phyloP scores from a whole-genome alignment of 2,888 invertebrate genomes.

The Perithous albicinctus region DNA sequence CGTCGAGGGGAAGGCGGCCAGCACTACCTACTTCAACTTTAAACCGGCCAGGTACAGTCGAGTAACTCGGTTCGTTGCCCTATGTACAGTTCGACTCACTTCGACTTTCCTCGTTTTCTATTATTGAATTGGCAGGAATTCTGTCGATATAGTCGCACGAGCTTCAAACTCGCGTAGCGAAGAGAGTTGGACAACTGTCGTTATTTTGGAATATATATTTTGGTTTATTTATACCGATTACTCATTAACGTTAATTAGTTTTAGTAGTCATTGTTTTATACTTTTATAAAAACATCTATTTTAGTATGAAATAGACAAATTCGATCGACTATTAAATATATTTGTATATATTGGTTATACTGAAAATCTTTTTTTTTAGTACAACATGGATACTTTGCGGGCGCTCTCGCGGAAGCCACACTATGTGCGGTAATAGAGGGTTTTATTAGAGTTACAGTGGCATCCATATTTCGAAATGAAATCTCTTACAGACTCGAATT shows the following conservation, averaged over 20 bases:
- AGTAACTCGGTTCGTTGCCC: conserved; percentile 32
- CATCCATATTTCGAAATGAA: too few relatives aligned
- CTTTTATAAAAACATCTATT: neutral
- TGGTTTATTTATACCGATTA: neutral
- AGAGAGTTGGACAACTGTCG: neutral
- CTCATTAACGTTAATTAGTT: neutral
- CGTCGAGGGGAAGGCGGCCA: conserved; percentile 42
- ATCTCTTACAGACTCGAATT: too few relatives aligned
- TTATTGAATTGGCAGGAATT: conserved; percentile 41
- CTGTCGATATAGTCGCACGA: conserved; percentile 48
- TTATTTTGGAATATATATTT: neutral
- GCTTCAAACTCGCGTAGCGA: neutral
- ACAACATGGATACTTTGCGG: too few relatives aligned
- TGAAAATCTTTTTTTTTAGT: too few relatives aligned
- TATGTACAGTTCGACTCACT: conserved; percentile 17
- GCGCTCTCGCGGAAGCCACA: too few relatives aligned
- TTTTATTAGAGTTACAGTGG: too few relatives aligned
- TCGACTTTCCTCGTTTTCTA: conserved; percentile 9
- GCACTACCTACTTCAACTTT: conserved; percentile 48
- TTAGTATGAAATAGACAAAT: neutral
- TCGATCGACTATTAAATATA: neutral
- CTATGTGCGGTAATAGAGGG: too few relatives aligned
- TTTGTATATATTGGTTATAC: too few relatives aligned
- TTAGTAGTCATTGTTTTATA: neutral
- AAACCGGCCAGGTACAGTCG: conserved; percentile 28